phyloP scores from a whole-genome alignment of 2,113 vertebrate genomes.

The Larimichthys crocea region DNA sequence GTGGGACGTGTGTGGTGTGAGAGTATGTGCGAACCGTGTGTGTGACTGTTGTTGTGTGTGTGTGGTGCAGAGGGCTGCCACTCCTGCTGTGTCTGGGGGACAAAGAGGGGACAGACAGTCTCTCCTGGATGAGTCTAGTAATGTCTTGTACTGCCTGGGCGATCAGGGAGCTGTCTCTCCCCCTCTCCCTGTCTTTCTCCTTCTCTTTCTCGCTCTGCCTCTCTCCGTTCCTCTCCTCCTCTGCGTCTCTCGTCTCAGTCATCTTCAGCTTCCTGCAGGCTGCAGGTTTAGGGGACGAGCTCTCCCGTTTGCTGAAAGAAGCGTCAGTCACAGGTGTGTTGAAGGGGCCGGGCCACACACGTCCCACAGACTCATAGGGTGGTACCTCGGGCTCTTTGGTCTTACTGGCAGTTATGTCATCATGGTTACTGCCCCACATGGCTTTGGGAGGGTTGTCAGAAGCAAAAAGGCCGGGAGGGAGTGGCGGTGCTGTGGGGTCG shows the following conservation, averaged over 20 bases:
- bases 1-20: conserved; percentile 58
- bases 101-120: conserved; percentile 82
- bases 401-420: conserved; percentile 87
- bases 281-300: conserved; percentile 86
- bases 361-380: conserved; percentile 81
- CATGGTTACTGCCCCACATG: conserved; percentile 80
- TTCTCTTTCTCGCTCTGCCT: conserved; percentile 60
- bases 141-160: conserved; percentile 85
- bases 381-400: conserved; percentile 85
- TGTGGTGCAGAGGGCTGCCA: conserved; percentile 71
- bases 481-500: conserved; percentile 89
- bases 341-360: conserved; percentile 77
- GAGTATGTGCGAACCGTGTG: conserved; percentile 80
- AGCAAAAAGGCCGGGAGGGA: conserved; percentile 85
- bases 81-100: conserved; percentile 74
- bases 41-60: conserved; percentile 77
- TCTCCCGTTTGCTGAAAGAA: conserved; percentile 76
- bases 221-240: conserved; percentile 49
- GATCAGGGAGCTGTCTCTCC: conserved; percentile 79
- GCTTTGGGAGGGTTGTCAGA: conserved; percentile 85
- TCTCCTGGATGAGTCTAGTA: conserved; percentile 86
- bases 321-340: conserved; percentile 84
- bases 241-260: conserved; percentile 72
- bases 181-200: conserved; percentile 46
- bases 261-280: conserved; percentile 88